A percentile compares a stretch with the other conserved stretches of the same genome.
phyloP scores from a whole-genome alignment of 2,797 vertebrate genomes.

The Sebastes jordani region DNA sequence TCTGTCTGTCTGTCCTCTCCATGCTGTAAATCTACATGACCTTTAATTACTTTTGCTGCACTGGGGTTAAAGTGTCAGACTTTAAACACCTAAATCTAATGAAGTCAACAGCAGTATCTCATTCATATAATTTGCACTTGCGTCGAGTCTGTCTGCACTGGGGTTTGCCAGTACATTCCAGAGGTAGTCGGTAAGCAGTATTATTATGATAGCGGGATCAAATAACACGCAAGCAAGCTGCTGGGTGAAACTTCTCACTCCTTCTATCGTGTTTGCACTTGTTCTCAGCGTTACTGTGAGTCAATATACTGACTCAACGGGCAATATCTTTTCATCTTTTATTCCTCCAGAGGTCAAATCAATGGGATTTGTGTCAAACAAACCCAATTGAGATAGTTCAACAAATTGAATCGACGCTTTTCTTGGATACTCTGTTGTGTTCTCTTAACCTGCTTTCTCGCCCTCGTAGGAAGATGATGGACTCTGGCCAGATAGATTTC shows the following conservation, averaged over 20 bases:
- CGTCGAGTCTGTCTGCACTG: conserved; percentile 24
- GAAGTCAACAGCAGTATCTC: conserved; percentile 6
- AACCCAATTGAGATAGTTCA: conserved; percentile 6
- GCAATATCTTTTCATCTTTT: conserved; percentile 42
- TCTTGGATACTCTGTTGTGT: conserved; percentile 6
- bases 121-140: conserved; percentile 47
- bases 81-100: conserved; percentile 4
- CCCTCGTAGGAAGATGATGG: conserved; percentile 94
- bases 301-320: conserved; percentile 27
- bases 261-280: conserved; percentile 66
- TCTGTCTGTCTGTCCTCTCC: not conserved
- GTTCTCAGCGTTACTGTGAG: conserved; percentile 48
- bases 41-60: not conserved
- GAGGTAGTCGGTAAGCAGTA: conserved; percentile 48
- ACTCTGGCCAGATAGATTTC: conserved; percentile 94
- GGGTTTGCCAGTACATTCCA: conserved; percentile 63
- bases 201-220: conserved; percentile 50
- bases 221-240: conserved; percentile 48
- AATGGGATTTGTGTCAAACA: conserved; percentile 22
- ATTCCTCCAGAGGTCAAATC: conserved; percentile 40
- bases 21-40: not conserved
- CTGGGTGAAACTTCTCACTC: conserved; percentile 42
- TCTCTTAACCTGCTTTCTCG: conserved; percentile 52
- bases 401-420: conserved; percentile 16
- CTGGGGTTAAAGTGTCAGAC: conserved; percentile 17